Conservation (phyloP, 2,888 invertebrate species). For the Harpalus rufipes region DNA sequence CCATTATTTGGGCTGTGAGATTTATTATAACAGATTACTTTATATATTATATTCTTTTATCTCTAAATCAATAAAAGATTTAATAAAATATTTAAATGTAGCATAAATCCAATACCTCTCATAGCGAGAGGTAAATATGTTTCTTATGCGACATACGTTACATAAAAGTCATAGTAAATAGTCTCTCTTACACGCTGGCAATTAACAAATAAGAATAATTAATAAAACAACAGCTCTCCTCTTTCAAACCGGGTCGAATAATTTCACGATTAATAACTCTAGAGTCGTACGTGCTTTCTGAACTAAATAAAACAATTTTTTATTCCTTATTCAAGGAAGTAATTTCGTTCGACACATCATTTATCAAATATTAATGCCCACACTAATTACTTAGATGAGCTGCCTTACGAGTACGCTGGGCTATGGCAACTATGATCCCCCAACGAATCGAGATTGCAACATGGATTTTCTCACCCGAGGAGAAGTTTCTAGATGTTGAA, state of each 20-base stretch:
- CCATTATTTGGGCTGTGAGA: no score
- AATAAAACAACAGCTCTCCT: constrained; percentile 43
- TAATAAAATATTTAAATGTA: no score
- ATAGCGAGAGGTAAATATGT: no score
- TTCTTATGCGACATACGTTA: no score
- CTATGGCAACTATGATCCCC: background rate
- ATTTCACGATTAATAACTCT: constrained; percentile 55
- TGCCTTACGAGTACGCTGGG: constrained; percentile 10
- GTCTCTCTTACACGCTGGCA: constrained; percentile 12
- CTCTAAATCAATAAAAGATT: no score
- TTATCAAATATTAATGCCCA: constrained; percentile 65
- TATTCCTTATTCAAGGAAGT: constrained; percentile 59
- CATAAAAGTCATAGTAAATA: background rate
- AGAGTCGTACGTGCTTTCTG: constrained; percentile 42
- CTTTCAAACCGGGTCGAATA: constrained; percentile 40
- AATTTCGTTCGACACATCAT: constrained; percentile 65
- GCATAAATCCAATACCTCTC: no score
- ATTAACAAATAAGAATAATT: constrained; percentile 41
- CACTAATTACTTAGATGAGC: constrained; percentile 61
- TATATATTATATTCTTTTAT: no score
- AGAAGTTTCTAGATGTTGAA: constrained; percentile 1
- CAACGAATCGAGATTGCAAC: constrained; percentile 38
- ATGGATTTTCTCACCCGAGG: constrained; percentile 29
- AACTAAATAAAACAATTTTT: constrained; percentile 55
- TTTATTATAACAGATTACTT: no score